A percentile compares a stretch with the other conserved stretches of the same genome.
These are phyloP conservation scores for Dasypogon diadema DNA, from an alignment of 2,888 invertebrate genomes.

Conservation along the genomic window DNA sequence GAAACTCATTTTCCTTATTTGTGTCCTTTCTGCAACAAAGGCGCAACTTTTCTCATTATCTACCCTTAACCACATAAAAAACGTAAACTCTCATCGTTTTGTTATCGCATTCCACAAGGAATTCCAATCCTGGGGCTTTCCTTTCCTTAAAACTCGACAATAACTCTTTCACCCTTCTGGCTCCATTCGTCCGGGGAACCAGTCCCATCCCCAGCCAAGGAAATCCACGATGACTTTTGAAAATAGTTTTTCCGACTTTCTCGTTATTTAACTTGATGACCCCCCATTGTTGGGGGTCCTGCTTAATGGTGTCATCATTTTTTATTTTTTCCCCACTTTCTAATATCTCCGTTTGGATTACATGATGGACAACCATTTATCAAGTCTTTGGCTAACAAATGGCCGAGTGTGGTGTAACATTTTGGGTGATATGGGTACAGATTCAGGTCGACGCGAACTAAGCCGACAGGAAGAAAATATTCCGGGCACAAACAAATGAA, in stretches of 20 bases:
- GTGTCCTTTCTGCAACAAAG: constrained; percentile 30
- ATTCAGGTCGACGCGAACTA: neutral
- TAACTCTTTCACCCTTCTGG: constrained; percentile 4
- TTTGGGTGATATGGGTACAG: constrained; percentile 7
- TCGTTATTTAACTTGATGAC: constrained; percentile 42
- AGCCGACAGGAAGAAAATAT: neutral
- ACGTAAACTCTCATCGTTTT: constrained; percentile 33
- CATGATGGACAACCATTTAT: constrained; percentile 44
- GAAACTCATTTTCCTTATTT: constrained; percentile 13
- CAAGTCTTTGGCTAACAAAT: constrained; percentile 49
- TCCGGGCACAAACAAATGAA: constrained; percentile 30
- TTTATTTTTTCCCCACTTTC: constrained; percentile 11
- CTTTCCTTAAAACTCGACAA: constrained; percentile 31
- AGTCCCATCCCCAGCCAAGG: neutral
- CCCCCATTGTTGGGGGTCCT: constrained; percentile 18
- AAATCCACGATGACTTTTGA: constrained; percentile 35
- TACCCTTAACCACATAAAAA: constrained; percentile 1
- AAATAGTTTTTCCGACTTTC: constrained; percentile 48
- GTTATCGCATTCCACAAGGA: constrained; percentile 14
- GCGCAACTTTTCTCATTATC: constrained; percentile 41
- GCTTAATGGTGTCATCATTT: constrained; percentile 47
- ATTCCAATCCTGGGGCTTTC: constrained; percentile 3
- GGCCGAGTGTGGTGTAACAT: neutral
- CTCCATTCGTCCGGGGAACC: too few relatives aligned
- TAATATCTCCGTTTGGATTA: constrained; percentile 34